Evolutionary conservation across 2,113 vertebrate species (phyloP), one percentile per base, ranked within the genome.

Genomic region (Cyrtonyx montezumae): DNA sequence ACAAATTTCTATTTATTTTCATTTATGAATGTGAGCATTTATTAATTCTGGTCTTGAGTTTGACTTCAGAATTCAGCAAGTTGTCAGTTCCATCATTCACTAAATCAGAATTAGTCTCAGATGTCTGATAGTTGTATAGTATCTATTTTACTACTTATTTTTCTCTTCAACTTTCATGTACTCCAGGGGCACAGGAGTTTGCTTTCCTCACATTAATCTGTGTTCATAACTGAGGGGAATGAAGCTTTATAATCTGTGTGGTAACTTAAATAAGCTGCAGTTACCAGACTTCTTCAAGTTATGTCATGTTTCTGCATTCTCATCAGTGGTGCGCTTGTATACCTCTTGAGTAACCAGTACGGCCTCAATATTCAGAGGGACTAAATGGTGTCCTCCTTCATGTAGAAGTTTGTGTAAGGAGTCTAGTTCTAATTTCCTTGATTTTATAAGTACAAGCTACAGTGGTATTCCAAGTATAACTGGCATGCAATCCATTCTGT

Each of bases 321-420:
- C 30, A 25, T 67, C 22, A 19, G 32, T 1, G 4, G 10, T 1
- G 1, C 8, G 7, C 8, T 37, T 46, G 5, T 11, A 1, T 45
- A 79, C 61, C 8, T 84, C 2, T 0, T 6, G 17, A 46, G 21
- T 59, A 80, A 34, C 42, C 28, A 43, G 3, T 36, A 11, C 62
- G 48, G 15, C 18, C 7, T 59, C 46, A 58, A 43, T 36, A 12
- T 62, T 28, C 42, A 59, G 34, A 30, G 18, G 45, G 9, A 66
- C 13, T 46, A 13, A 66, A 79, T 32, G 63, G 67, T 15, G 18
- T 6, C 21, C 22, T 37, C 1, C 15, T 55, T 84, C 3, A 5
- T 2, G 32, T 43, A 21, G 22, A 9, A 32, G 4, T 6, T 69
- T 77, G 55, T 75, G 30, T 43, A 36, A 8, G 67, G 8, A 34